Percentiles rank a stretch among this genome's conserved stretches.
These are phyloP conservation scores for Tetragonisca angustula DNA, from an alignment of 2,888 invertebrate genomes.

Conservation along the genomic window DNA sequence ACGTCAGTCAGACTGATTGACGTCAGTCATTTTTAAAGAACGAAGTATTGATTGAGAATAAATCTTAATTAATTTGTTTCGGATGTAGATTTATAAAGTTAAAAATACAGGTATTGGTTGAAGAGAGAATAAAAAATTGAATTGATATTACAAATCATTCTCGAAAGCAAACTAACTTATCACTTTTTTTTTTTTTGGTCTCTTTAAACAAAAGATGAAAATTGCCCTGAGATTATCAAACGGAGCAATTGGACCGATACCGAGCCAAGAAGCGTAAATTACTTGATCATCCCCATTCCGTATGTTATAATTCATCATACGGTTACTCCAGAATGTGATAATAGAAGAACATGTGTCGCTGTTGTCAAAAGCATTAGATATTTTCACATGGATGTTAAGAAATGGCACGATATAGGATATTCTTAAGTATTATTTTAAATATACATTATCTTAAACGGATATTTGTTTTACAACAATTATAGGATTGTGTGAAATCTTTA, in stretches of 20 bases:
- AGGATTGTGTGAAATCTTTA: background rate
- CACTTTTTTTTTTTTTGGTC: background rate
- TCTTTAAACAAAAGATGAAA: constrained; percentile 22
- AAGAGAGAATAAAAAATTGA: too few species aligned
- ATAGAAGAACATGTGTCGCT: constrained; percentile 83
- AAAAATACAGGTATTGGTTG: too few species aligned
- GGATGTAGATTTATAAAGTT: too few species aligned
- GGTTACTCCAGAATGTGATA: constrained; percentile 84
- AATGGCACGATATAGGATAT: constrained; percentile 86
- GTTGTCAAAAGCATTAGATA: constrained; percentile 84
- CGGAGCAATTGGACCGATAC: constrained; percentile 87
- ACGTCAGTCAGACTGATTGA: too few species aligned
- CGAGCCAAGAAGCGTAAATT: constrained; percentile 84
- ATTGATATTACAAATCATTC: too few species aligned
- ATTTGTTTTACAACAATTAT: background rate
- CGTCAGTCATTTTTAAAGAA: too few species aligned
- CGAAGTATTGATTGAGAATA: too few species aligned
- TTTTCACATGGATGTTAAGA: constrained; percentile 84
- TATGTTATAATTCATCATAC: constrained; percentile 87
- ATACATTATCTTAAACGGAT: background rate
- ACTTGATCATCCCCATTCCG: constrained; percentile 86
- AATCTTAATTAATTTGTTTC: too few species aligned
- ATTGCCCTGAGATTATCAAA: constrained; percentile 86
- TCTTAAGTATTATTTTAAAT: constrained; percentile 84
- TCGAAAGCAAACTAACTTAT: background rate